Evolutionary conservation across 2,797 vertebrate genomes (phyloP).

Genomic region (Monodelphis domestica): DNA sequence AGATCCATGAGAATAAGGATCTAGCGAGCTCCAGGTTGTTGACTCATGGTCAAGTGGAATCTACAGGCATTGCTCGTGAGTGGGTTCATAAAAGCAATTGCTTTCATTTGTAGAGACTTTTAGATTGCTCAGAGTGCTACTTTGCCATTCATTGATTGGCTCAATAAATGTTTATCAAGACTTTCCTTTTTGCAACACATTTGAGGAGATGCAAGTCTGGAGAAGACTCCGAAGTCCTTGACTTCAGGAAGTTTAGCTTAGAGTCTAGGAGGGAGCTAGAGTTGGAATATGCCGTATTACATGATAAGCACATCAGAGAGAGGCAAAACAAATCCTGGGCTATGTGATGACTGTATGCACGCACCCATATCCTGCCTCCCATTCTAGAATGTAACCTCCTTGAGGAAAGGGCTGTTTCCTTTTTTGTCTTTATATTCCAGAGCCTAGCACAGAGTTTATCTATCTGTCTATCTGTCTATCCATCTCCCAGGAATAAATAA

Average conservation of each 20-base stretch:
- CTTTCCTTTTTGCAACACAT: neutral
- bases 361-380: no score
- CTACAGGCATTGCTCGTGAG: neutral
- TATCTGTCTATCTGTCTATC: no score
- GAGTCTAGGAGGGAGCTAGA: neutral
- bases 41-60: neutral
- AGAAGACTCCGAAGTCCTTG: neutral
- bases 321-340: neutral
- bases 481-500: no score
- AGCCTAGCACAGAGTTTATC: no score
- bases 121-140: neutral
- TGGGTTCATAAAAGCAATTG: neutral
- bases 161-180: neutral
- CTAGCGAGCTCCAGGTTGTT: neutral
- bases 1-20: neutral
- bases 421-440: neutral
- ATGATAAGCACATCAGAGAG: neutral
- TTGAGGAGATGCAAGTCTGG: neutral
- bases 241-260: neutral
- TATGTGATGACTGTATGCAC: neutral
- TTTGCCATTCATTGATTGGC: neutral
- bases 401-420: neutral
- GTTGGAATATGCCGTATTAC: neutral
- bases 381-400: neutral
- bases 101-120: neutral